Evolutionary conservation across 2,888 invertebrate species (phyloP).

Genomic region (Cataglyphis albicans): DNA sequence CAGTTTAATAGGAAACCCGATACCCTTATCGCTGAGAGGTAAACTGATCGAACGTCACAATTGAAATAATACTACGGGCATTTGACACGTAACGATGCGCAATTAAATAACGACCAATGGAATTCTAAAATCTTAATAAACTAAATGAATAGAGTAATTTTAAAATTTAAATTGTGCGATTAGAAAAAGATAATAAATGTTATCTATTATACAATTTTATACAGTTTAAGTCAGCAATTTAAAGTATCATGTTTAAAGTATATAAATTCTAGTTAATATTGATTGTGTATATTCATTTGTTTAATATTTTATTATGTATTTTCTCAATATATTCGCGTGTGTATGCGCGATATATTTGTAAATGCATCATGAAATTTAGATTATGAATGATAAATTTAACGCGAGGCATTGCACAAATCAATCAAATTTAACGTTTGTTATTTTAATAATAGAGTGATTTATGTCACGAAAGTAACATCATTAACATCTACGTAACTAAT

Average conservation of each 20-base stretch:
- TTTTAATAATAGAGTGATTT: constrained; percentile 32
- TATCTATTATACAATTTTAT: neutral
- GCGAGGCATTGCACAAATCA: neutral
- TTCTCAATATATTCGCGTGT: neutral
- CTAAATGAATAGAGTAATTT: neutral
- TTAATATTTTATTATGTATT: neutral
- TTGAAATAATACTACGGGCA: constrained; percentile 39
- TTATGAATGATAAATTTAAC: neutral
- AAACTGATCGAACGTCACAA: constrained; percentile 44
- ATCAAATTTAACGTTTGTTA: neutral
- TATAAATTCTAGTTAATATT: neutral
- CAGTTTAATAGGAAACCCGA: constrained; percentile 50
- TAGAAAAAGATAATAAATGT: neutral
- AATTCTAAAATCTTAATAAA: constrained; percentile 16
- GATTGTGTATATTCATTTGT: neutral
- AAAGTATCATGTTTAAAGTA: neutral
- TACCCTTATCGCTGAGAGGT: constrained; percentile 39
- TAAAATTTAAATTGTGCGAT: neutral
- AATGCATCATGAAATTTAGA: neutral
- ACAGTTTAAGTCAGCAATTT: neutral
- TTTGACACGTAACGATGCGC: constrained; percentile 28
- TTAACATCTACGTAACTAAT: constrained; percentile 24
- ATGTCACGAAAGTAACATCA: constrained; percentile 7
- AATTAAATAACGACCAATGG: neutral
- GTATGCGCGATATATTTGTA: neutral